These are phyloP conservation scores for Cryptomyrus ogoouensis DNA, from an alignment of 2,113 vertebrate genomes.

Conservation along the genomic window DNA sequence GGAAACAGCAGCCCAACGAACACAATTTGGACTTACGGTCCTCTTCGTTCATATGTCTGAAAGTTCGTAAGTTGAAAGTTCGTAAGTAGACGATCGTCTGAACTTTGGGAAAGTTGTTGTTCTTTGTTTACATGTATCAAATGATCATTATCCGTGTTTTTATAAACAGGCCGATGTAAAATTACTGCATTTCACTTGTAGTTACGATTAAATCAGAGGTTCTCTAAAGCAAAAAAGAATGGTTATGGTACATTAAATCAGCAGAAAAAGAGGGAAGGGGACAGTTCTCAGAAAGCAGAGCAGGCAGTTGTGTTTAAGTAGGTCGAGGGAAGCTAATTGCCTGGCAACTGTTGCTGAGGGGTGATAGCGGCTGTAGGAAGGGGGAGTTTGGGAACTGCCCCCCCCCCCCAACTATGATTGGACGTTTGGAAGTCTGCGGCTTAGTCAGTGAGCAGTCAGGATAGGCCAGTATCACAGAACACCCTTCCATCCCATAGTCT, in stretches of 20 bases:
- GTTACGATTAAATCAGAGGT: neutral
- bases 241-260: neutral
- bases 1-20: no score
- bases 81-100: no score
- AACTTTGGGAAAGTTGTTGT: neutral
- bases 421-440: neutral
- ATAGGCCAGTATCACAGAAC: neutral
- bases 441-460: slow-evolving; percentile 17
- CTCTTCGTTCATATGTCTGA: no score
- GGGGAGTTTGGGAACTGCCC: neutral
- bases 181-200: neutral
- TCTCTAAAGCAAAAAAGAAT: neutral
- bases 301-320: slow-evolving; percentile 26
- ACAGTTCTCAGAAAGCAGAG: neutral
- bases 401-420: slow-evolving; percentile 23
- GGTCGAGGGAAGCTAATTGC: slow-evolving; percentile 27
- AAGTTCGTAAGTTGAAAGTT: no score
- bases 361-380: neutral
- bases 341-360: slow-evolving; percentile 25
- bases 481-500: neutral
- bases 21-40: no score
- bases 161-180: neutral
- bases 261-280: neutral
- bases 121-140: neutral
- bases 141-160: neutral